Evolutionary conservation across 2,888 invertebrate species (phyloP).

Genomic region (Bimastos eiseni): DNA sequence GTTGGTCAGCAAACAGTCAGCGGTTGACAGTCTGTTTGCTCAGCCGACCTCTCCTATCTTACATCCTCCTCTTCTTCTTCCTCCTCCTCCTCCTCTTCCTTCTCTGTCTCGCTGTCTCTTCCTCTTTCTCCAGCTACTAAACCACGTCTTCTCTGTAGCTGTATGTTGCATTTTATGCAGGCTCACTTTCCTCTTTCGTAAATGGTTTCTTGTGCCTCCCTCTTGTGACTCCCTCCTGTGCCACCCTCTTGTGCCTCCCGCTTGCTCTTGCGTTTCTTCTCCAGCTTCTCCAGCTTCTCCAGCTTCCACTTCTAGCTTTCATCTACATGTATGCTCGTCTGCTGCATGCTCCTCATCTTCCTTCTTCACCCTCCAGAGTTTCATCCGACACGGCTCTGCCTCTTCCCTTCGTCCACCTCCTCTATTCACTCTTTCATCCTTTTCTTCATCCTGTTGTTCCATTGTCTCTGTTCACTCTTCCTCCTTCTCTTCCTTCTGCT

Average conservation of each 20-base stretch:
- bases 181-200: neutral
- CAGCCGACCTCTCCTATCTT: neutral
- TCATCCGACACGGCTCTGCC: neutral
- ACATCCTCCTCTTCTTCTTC: neutral
- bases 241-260: neutral
- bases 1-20: constrained; percentile 3
- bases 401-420: neutral
- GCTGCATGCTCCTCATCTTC: neutral
- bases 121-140: neutral
- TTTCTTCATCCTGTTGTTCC: neutral
- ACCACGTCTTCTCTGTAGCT: neutral
- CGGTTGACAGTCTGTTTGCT: neutral
- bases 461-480: neutral
- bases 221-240: neutral
- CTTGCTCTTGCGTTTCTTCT: neutral
- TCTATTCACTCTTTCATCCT: neutral
- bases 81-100: neutral
- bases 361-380: neutral
- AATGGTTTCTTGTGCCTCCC: neutral
- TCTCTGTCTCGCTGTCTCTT: neutral
- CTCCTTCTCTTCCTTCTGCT: no score
- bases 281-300: neutral
- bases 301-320: neutral
- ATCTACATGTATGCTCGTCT: no score
- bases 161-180: neutral